phyloP scores from a whole-genome alignment of 2,888 invertebrate species.

The Lasioglossum pauxillum region DNA sequence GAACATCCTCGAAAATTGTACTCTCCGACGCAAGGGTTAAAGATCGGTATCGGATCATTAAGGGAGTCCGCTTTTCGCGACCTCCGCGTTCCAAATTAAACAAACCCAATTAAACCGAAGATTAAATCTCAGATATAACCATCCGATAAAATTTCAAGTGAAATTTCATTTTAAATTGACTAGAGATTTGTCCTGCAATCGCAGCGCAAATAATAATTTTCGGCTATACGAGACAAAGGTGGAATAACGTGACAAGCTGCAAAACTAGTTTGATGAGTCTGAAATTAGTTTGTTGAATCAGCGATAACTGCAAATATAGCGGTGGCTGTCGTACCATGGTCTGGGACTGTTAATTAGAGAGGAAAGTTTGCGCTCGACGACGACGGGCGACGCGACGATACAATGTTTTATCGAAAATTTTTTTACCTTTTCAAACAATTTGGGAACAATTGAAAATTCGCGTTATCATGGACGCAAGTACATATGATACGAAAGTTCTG shows the following conservation, averaged over 20 bases:
- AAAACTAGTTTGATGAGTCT: not conserved
- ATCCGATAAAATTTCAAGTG: not conserved
- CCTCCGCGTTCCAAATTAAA: not conserved
- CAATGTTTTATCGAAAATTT: not conserved
- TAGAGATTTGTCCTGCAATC: not conserved
- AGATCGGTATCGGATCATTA: not conserved
- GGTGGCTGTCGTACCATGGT: not conserved
- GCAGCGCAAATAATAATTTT: not conserved
- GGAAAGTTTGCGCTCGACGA: not conserved
- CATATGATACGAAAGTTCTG: not conserved
- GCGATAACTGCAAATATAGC: not conserved
- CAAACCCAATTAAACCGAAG: not conserved
- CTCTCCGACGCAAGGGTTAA: not conserved
- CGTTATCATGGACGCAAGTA: not conserved
- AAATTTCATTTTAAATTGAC: not conserved
- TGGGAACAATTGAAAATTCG: not conserved
- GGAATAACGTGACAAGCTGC: not conserved
- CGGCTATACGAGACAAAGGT: not conserved
- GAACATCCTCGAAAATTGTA: not conserved
- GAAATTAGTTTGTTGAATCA: not conserved
- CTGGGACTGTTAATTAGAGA: not conserved
- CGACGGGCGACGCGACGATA: not conserved
- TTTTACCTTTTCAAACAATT: not conserved
- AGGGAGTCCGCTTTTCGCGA: not conserved
- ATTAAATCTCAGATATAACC: not conserved